Conservation (phyloP, 2,797 vertebrate genomes). For the Furcifer pardalis region DNA sequence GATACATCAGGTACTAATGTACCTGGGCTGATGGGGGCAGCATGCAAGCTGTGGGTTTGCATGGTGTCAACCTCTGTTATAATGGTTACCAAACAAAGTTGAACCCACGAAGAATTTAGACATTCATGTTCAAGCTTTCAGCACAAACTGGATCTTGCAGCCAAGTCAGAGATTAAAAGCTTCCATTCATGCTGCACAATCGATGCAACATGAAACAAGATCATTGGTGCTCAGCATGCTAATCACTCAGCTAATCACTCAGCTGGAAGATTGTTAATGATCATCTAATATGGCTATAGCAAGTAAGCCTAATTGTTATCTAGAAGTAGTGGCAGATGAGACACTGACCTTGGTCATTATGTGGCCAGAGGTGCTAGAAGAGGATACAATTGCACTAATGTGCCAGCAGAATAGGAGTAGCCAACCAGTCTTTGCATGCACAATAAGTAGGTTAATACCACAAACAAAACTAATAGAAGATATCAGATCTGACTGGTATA, state of each 20-base stretch:
- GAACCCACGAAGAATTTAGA: not conserved
- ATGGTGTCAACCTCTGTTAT: not conserved
- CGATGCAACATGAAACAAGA: not conserved
- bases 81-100: not conserved
- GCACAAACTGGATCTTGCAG: not conserved
- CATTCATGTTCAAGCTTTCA: not conserved
- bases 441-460: not conserved
- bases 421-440: not conserved
- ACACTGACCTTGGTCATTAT: not conserved
- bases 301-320: not conserved
- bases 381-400: not conserved
- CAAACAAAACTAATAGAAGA: not conserved
- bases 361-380: not conserved
- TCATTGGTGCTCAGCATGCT: not conserved
- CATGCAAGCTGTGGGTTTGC: too few relatives aligned
- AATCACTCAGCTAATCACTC: conserved; percentile 4
- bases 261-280: not conserved
- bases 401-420: not conserved
- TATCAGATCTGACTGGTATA: not conserved
- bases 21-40: too few relatives aligned
- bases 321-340: not conserved
- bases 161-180: conserved; percentile 13
- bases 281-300: not conserved
- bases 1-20: too few relatives aligned
- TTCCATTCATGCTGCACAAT: not conserved